phyloP scores from a whole-genome alignment of 2,797 vertebrate genomes.

The Malurus splendens region DNA sequence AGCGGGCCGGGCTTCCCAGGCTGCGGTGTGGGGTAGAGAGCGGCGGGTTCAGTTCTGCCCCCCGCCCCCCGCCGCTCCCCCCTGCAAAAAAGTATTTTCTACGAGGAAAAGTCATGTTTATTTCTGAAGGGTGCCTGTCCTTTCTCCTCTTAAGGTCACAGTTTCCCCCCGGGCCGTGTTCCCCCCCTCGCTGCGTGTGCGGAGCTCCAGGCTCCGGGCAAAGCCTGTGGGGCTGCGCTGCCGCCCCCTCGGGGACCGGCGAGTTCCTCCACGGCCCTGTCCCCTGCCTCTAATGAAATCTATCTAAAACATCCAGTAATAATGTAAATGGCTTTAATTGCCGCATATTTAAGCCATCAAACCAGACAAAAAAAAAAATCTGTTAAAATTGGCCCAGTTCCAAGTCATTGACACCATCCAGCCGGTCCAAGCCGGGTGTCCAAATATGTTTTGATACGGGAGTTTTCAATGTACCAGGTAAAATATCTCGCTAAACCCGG shows the following conservation, averaged over 20 bases:
- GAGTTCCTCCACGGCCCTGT: neutral
- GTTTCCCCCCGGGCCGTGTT: neutral
- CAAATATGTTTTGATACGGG: neutral
- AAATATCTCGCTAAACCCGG: neutral
- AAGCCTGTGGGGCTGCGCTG: neutral
- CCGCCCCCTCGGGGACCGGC: neutral
- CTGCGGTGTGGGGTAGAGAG: fast-evolving
- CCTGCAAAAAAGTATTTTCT: neutral
- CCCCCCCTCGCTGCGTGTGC: neutral
- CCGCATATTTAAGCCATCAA: neutral
- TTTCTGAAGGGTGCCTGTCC: neutral
- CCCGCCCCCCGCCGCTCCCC: too few species aligned
- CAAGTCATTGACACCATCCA: neutral
- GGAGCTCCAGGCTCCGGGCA: neutral
- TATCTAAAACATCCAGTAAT: neutral
- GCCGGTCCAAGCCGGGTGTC: neutral
- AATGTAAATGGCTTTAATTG: conserved; percentile 13
- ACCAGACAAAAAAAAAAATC: neutral
- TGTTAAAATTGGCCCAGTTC: neutral
- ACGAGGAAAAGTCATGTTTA: neutral
- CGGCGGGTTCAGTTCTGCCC: neutral
- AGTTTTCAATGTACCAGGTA: neutral
- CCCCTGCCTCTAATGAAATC: neutral
- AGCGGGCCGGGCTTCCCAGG: neutral
- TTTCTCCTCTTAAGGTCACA: neutral